These are phyloP conservation scores for Zygogramma bicolorata DNA, from an alignment of 2,888 invertebrate genomes.

Conservation along the genomic window DNA sequence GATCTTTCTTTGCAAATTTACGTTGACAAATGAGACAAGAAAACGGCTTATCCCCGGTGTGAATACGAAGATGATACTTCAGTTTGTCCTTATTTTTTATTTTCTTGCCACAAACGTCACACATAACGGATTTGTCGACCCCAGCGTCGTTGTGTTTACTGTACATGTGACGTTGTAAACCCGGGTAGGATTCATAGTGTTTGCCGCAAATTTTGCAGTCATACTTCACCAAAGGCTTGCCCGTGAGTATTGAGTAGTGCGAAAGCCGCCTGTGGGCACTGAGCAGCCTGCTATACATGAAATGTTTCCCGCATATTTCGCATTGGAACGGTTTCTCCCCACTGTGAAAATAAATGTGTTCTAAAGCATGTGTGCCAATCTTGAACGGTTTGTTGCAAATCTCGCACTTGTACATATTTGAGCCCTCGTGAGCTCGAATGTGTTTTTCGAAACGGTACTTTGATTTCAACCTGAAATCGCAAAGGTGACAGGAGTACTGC, in stretches of 20 bases:
- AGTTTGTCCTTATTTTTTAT: conserved; percentile 58
- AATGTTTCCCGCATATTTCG: conserved; percentile 69
- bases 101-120: conserved; percentile 59
- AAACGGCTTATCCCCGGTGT: conserved; percentile 73
- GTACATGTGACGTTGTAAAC: conserved; percentile 63
- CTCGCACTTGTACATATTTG: conserved; percentile 48
- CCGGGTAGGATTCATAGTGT: conserved; percentile 61
- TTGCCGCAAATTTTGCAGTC: conserved; percentile 69
- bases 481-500: conserved; percentile 59
- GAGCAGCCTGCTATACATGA: conserved; percentile 67
- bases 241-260: conserved; percentile 66
- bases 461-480: conserved; percentile 56
- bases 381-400: conserved; percentile 40
- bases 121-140: conserved; percentile 67
- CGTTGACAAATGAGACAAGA: conserved; percentile 71
- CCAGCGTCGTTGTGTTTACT: conserved; percentile 55
- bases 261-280: conserved; percentile 67
- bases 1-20: conserved; percentile 67
- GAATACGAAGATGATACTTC: conserved; percentile 70
- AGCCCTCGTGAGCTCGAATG: conserved; percentile 56
- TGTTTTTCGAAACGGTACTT: conserved; percentile 63
- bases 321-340: conserved; percentile 68
- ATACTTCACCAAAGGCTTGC: conserved; percentile 59
- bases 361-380: conserved; percentile 57
- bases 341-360: conserved; percentile 58